These are phyloP conservation scores for Zosterops borbonicus DNA, from an alignment of 2,113 vertebrate species.

Conservation along the genomic window DNA sequence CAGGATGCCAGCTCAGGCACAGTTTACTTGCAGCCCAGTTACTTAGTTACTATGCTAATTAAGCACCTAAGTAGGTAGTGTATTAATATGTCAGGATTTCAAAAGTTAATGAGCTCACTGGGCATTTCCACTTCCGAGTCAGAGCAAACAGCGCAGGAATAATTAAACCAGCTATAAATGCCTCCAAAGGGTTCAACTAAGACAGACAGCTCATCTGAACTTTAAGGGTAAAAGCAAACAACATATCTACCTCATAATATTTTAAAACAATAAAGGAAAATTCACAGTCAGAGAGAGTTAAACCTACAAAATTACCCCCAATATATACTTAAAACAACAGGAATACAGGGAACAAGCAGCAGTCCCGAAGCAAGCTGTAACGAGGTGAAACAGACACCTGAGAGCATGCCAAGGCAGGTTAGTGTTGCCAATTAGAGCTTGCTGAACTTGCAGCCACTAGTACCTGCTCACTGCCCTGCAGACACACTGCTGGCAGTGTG, in stretches of 20 bases:
- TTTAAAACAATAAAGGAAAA: neutral
- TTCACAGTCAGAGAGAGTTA: neutral
- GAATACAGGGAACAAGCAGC: neutral
- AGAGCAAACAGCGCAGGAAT: neutral
- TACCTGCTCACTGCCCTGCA: neutral
- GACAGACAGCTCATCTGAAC: neutral
- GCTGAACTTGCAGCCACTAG: conserved; percentile 15
- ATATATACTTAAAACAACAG: neutral
- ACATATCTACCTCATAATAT: neutral
- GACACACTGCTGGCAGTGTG: neutral
- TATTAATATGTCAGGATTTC: neutral
- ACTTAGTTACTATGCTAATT: neutral
- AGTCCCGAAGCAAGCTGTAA: neutral
- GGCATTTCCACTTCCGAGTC: neutral
- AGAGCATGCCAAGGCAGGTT: neutral
- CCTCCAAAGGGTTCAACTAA: neutral
- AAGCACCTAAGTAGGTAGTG: neutral
- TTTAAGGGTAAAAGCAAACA: neutral
- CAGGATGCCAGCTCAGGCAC: neutral
- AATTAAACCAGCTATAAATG: neutral
- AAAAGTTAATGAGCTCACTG: neutral
- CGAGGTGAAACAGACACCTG: neutral
- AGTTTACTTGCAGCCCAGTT: neutral
- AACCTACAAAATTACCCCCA: neutral
- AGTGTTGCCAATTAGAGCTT: neutral